Percentiles rank a stretch among this genome's conserved stretches.
These are phyloP conservation scores for Pipa parva DNA, from an alignment of 2,113 vertebrate genomes.

Conservation along the genomic window DNA sequence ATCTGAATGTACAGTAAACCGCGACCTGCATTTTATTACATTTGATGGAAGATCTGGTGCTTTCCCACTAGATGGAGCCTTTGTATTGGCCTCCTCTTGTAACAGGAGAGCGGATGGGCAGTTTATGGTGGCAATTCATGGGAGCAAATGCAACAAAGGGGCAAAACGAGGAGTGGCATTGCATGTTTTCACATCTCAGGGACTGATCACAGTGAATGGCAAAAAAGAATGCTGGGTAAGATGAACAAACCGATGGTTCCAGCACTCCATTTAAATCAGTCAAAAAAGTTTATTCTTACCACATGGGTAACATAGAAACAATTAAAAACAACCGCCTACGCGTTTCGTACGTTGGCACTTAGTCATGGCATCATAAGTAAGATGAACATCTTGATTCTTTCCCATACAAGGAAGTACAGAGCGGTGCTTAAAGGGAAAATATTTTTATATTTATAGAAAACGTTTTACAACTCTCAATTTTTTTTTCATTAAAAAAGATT, in stretches of 20 bases:
- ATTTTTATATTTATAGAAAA: no score
- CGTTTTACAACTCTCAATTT: not conserved
- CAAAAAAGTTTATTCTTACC: no score
- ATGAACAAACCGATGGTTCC: no score
- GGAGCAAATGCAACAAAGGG: not conserved
- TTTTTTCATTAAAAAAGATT: no score
- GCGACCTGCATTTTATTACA: not conserved
- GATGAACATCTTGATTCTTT: no score
- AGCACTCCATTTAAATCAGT: no score
- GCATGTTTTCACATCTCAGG: slow-evolving; percentile 17
- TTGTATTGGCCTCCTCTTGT: slow-evolving; percentile 22
- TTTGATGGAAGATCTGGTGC: slow-evolving; percentile 24
- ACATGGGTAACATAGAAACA: no score
- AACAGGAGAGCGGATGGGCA: not conserved
- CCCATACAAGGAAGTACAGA: no score
- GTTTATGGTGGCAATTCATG: slow-evolving; percentile 12
- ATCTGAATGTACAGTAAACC: not conserved
- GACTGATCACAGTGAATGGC: slow-evolving; percentile 13
- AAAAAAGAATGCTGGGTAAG: slow-evolving; percentile 23
- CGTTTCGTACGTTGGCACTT: no score
- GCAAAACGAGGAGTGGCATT: not conserved
- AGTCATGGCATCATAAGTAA: no score
- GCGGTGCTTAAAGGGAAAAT: no score
- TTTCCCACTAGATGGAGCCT: slow-evolving; percentile 7
- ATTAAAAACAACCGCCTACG: no score